These are phyloP conservation scores for Heteromurus nitidus DNA, from an alignment of 2,888 invertebrate genomes.

Conservation along the genomic window DNA sequence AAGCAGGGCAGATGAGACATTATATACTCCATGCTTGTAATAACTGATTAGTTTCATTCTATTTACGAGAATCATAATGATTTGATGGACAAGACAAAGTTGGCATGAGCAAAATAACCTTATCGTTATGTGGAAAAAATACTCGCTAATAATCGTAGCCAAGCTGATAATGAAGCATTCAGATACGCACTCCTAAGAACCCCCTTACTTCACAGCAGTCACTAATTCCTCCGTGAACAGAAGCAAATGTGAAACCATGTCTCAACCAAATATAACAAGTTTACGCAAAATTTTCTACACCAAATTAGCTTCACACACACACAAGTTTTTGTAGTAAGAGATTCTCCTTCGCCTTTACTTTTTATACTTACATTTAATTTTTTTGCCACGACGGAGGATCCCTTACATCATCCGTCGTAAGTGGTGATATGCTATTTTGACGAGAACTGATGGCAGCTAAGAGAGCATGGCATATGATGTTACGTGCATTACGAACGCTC, in stretches of 20 bases:
- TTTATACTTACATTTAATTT: neutral
- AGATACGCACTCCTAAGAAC: slow-evolving; percentile 61
- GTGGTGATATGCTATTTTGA: slow-evolving; percentile 23
- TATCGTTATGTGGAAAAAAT: slow-evolving; percentile 25
- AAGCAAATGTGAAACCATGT: slow-evolving; percentile 64
- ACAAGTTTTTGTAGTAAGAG: neutral
- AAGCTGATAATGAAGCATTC: slow-evolving; percentile 66
- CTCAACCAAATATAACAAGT: slow-evolving; percentile 67
- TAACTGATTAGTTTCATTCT: slow-evolving; percentile 63
- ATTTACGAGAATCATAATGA: slow-evolving; percentile 36
- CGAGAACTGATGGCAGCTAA: slow-evolving; percentile 45
- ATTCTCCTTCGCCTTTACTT: neutral
- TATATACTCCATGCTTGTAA: slow-evolving; percentile 52
- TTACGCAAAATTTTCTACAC: slow-evolving; percentile 70
- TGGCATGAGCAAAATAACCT: slow-evolving; percentile 31
- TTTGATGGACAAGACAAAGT: slow-evolving; percentile 57
- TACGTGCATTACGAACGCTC: no score
- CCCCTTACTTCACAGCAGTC: slow-evolving; percentile 53
- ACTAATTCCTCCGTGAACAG: slow-evolving; percentile 67
- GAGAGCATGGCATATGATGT: slow-evolving; percentile 27
- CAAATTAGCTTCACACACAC: slow-evolving; percentile 52
- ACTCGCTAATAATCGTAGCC: slow-evolving; percentile 62
- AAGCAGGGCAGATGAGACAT: slow-evolving; percentile 32
- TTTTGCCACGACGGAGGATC: neutral
- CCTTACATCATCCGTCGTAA: neutral